A percentile compares a stretch with the other conserved stretches of the same genome.
These are phyloP conservation scores for Argyrosomus japonicus DNA, from an alignment of 2,113 vertebrate genomes.

Conservation along the genomic window DNA sequence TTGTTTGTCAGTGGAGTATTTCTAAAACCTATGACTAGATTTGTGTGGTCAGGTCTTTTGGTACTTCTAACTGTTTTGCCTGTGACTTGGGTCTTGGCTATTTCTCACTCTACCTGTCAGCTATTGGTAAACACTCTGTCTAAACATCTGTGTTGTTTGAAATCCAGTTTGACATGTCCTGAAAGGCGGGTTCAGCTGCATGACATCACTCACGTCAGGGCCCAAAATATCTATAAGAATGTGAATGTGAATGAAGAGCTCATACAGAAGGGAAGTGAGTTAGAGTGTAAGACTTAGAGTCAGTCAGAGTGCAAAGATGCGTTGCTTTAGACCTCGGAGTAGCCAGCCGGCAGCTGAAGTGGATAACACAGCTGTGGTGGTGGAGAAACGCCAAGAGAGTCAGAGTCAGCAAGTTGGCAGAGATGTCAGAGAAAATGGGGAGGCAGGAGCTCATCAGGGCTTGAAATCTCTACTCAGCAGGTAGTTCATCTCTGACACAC, in stretches of 20 bases:
- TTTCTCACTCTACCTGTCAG: slow-evolving; percentile 11
- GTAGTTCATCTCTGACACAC: slow-evolving; percentile 58
- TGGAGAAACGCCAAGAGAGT: neutral
- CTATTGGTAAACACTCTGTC: slow-evolving; percentile 26
- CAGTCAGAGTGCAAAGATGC: slow-evolving; percentile 39
- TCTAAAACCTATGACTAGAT: neutral
- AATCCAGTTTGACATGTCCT: slow-evolving; percentile 57
- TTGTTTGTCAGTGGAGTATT: neutral
- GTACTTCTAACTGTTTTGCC: neutral
- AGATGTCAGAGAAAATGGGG: slow-evolving; percentile 17
- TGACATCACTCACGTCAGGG: slow-evolving; percentile 9
- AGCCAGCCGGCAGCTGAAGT: slow-evolving; percentile 17
- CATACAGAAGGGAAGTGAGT: neutral
- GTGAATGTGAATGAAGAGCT: slow-evolving; percentile 19
- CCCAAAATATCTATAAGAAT: neutral
- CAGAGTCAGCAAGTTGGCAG: slow-evolving; percentile 25
- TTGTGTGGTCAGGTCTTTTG: neutral
- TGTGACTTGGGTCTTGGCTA: neutral
- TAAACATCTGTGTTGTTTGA: slow-evolving; percentile 24
- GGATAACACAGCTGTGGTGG: slow-evolving; percentile 8
- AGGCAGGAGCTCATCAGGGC: slow-evolving; percentile 29
- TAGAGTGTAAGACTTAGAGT: neutral
- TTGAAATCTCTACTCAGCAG: slow-evolving; percentile 72
- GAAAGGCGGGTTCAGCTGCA: slow-evolving; percentile 16
- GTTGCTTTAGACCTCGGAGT: slow-evolving; percentile 36